Conservation (phyloP, 2,797 vertebrate species). For the Megalops cyprinoides region DNA sequence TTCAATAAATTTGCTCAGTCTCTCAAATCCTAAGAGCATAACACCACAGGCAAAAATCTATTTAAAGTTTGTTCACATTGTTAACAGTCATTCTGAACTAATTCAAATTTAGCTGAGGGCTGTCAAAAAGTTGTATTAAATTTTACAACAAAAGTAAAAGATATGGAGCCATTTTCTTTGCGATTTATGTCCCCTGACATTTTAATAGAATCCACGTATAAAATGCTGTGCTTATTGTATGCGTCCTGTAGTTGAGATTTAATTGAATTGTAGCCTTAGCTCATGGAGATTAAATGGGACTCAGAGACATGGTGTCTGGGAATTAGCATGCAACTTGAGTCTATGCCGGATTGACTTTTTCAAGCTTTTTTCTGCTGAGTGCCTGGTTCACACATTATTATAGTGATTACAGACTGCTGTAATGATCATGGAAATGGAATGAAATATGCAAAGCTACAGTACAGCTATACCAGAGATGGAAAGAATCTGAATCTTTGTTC, state of each 20-base stretch:
- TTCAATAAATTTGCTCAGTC: too few species aligned
- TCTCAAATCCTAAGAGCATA: too few species aligned
- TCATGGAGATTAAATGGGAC: conserved; percentile 9
- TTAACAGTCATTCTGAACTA: conserved; percentile 6
- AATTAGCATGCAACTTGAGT: neutral
- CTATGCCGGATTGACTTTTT: neutral
- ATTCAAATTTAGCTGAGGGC: neutral
- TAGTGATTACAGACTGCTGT: conserved; percentile 2
- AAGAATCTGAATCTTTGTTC: neutral
- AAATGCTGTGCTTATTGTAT: neutral
- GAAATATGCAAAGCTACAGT: neutral
- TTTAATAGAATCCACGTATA: conserved; percentile 2
- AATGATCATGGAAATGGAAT: conserved; percentile 10
- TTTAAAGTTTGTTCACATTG: conserved; percentile 2
- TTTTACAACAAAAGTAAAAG: conserved; percentile 13
- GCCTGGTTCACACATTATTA: neutral
- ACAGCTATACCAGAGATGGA: too few species aligned
- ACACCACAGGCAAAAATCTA: too few species aligned
- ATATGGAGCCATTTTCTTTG: conserved; percentile 15
- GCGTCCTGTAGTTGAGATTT: neutral
- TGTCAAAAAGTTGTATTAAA: neutral
- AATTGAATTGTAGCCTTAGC: conserved; percentile 20
- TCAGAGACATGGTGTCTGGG: neutral
- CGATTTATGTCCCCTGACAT: conserved; percentile 12
- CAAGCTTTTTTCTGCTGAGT: neutral